Evolutionary conservation across 1,140 invertebrate genomes (phyloP), one percentile per base, ranked within the genome.

Genomic region (Bombus sylvicola): DNA sequence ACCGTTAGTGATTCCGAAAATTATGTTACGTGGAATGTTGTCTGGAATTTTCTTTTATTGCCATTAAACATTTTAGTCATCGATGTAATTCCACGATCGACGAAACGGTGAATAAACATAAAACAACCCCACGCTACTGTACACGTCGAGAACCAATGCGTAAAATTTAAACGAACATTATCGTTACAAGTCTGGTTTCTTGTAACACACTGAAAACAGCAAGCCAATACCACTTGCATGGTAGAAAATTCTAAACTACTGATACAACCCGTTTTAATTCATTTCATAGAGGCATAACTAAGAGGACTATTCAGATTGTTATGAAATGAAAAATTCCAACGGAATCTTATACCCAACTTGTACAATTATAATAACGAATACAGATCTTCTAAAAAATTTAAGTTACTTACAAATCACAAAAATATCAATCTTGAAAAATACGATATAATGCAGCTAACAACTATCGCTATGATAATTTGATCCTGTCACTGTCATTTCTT

Each of bases 121-220:
- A 79, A 79, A 43, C 39, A 39, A 22, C 31, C 34, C 18, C 34
- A 79, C 39, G 76, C 59, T 79, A 79, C 76, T 39, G 59, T 64
- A 31, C 39, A 31, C 18, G 22, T 10, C 10, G 18, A 15, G 18
- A 41, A 59, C n/a, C n/a, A 66, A 79, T 79, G 39, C 76, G 25
- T 79, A 39, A 66, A 78, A 79, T 79, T 66, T 34, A 66, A 79
- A 79, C 31, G 76, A 43, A 66, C 59, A 59, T 79, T 43, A 79
- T 79, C 59, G 31, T 79, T 43, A 43, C n/a, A 43, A 25, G 59
- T 43, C 59, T 39, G 37, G 39, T 64, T 78, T 64, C 57, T 78
- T 78, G 76, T 39, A 13, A 59, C 59, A 64, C 10, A 39, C 10
- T 39, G 37, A 31, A 15, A 22, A n/a, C 59, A 22, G 76, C 12